Conservation (phyloP, 2,888 invertebrate genomes). For the Sinopyrophorus schimmeli region DNA sequence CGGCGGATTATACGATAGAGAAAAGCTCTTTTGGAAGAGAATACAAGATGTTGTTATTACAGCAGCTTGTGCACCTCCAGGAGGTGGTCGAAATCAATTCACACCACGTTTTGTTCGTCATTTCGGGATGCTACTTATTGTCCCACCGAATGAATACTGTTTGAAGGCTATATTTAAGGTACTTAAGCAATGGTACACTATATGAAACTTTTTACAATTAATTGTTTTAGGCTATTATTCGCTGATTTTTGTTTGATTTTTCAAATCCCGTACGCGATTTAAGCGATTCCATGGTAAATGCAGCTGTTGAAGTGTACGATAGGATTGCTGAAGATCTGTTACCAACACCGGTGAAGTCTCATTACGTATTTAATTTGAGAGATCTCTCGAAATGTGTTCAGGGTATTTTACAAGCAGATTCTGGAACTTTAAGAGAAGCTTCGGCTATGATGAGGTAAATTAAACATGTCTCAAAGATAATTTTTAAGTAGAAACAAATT, state of each 20-base stretch:
- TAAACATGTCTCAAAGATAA: too few species aligned
- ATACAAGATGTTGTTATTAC: conserved; percentile 79
- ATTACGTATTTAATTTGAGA: conserved; percentile 90
- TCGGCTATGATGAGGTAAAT: conserved; percentile 70
- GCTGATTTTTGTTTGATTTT: conserved; percentile 80
- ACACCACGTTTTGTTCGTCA: conserved; percentile 84
- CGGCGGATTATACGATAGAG: conserved; percentile 83
- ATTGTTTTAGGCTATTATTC: conserved; percentile 64
- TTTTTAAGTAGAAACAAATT: too few species aligned
- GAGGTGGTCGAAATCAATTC: conserved; percentile 85
- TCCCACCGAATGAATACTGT: conserved; percentile 76
- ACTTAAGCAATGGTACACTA: conserved; percentile 3
- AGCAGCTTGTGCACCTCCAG: conserved; percentile 87
- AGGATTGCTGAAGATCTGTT: conserved; percentile 78
- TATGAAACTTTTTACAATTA: neutral
- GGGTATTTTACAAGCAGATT: conserved; percentile 84
- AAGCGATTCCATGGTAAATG: conserved; percentile 74
- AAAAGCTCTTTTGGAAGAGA: conserved; percentile 86
- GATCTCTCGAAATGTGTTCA: conserved; percentile 90
- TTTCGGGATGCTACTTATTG: conserved; percentile 83
- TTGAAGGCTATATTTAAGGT: conserved; percentile 78
- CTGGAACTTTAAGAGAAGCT: conserved; percentile 66
- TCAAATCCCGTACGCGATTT: conserved; percentile 68
- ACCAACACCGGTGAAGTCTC: conserved; percentile 89
- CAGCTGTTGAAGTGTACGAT: conserved; percentile 82